These are phyloP conservation scores for Copsychus sechellarum DNA, from an alignment of 2,113 vertebrate genomes.

Conservation along the genomic window DNA sequence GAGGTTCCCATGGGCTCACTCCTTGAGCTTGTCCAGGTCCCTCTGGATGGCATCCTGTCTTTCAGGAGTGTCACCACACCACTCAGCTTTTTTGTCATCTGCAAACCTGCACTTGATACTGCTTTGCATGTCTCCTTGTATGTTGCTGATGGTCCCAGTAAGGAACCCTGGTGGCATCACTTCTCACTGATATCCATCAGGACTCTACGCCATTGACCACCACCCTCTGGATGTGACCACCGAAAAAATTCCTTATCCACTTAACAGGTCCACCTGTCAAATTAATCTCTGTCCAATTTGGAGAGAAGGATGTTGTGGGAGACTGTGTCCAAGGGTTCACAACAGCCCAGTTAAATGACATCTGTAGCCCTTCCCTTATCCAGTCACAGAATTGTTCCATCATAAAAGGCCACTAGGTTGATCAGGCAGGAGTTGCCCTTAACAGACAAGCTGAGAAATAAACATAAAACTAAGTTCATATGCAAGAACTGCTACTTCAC, in stretches of 20 bases:
- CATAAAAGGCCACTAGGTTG: neutral
- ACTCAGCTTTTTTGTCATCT: too few species aligned
- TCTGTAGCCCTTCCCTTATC: neutral
- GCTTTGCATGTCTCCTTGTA: neutral
- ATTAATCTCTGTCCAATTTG: neutral
- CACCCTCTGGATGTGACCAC: neutral
- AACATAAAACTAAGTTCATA: neutral
- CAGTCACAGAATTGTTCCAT: neutral
- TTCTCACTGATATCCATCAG: neutral
- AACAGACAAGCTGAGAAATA: neutral
- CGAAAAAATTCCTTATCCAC: neutral
- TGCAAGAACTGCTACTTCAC: neutral
- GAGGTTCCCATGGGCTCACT: neutral
- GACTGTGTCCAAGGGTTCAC: rapidly evolving
- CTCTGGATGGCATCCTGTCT: too few species aligned
- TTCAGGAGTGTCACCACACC: rapidly evolving
- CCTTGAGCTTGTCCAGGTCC: neutral
- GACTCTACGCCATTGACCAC: neutral
- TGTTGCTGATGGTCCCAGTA: neutral
- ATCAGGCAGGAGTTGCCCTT: neutral
- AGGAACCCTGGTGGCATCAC: neutral
- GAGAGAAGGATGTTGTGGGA: neutral
- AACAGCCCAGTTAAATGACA: neutral
- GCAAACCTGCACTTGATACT: neutral
- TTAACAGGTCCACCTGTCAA: neutral